These are phyloP conservation scores for Perca flavescens DNA, from an alignment of 2,113 vertebrate genomes.

Conservation along the genomic window DNA sequence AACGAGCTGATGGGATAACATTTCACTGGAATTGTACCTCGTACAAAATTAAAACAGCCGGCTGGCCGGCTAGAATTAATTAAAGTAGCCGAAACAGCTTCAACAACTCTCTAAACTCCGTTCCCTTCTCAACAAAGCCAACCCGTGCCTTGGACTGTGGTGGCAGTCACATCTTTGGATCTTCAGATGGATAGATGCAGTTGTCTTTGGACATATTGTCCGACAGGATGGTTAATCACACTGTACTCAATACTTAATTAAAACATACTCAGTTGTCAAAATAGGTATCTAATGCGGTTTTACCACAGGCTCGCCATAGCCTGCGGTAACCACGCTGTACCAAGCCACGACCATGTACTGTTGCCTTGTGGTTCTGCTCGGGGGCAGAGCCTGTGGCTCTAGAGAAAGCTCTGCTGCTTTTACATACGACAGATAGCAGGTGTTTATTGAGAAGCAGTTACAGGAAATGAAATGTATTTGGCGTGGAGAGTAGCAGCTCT, in stretches of 20 bases:
- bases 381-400: not conserved
- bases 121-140: not conserved
- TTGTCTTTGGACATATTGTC: not conserved
- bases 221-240: not conserved
- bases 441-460: too few relatives aligned
- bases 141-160: constrained; percentile 17
- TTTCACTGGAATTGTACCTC: too few relatives aligned
- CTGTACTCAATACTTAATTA: not conserved
- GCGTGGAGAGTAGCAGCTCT: not conserved
- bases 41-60: not conserved
- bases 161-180: constrained; percentile 3
- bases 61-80: not conserved
- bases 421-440: not conserved
- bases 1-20: too few relatives aligned
- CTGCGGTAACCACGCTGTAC: too few relatives aligned
- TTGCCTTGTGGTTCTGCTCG: too few relatives aligned
- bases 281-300: not conserved
- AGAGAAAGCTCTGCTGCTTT: not conserved
- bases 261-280: not conserved
- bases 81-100: constrained; percentile 3
- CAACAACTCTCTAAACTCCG: not conserved
- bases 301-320: too few relatives aligned
- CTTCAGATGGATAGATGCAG: not conserved
- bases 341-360: too few relatives aligned
- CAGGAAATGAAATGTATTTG: not conserved